A percentile compares a stretch with the other conserved stretches of the same genome.
These are phyloP conservation scores for Aleiodes alternator DNA, from an alignment of 2,888 invertebrate genomes.

Conservation along the genomic window DNA sequence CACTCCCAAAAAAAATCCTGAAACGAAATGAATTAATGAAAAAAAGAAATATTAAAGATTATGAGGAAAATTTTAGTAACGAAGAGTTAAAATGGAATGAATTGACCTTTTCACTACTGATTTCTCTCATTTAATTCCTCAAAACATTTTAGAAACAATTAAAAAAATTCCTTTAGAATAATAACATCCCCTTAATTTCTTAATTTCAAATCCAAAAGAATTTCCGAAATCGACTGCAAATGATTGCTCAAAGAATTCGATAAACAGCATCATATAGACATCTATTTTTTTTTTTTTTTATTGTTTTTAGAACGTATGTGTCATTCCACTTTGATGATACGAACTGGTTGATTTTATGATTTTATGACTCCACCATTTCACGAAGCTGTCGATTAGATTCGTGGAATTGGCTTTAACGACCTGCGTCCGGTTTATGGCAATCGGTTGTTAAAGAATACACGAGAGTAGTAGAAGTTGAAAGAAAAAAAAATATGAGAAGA, in stretches of 20 bases:
- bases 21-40: no score
- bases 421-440: constrained; percentile 52
- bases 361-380: constrained; percentile 73
- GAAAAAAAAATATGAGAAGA: constrained; percentile 28
- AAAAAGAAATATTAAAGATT: no score
- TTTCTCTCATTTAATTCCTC: no score
- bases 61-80: no score
- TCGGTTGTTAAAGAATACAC: constrained; percentile 32
- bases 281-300: background rate
- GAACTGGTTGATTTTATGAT: constrained; percentile 72
- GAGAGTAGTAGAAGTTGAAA: constrained; percentile 30
- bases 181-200: no score
- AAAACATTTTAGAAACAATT: no score
- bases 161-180: no score
- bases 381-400: constrained; percentile 75
- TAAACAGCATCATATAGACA: constrained; percentile 15
- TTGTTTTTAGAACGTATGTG: constrained; percentile 18
- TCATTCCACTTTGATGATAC: constrained; percentile 34
- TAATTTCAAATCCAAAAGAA: no score
- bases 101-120: no score
- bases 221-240: no score
- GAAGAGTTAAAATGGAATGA: no score
- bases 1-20: no score
- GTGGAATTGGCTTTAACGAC: constrained; percentile 64
- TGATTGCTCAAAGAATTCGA: background rate